A percentile compares a stretch with the other conserved stretches of the same genome.
Evolutionary conservation across 2,113 vertebrate genomes (phyloP).

Genomic region (Pedetes capensis): DNA sequence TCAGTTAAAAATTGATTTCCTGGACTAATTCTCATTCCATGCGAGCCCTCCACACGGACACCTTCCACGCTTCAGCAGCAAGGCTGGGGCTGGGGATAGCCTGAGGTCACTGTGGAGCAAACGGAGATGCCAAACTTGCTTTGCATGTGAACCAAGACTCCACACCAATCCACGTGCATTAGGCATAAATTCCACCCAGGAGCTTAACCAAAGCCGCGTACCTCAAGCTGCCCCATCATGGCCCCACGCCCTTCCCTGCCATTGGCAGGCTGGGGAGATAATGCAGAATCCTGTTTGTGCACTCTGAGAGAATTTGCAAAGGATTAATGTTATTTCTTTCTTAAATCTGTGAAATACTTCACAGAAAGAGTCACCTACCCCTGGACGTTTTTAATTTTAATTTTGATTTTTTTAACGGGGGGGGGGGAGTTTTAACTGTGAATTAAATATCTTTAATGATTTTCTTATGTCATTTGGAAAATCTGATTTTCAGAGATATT

Average conservation of each 20-base stretch:
- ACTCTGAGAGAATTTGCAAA: not conserved
- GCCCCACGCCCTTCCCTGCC: accelerated
- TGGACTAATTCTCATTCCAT: accelerated
- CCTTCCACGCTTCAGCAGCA: accelerated
- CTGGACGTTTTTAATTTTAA: not conserved
- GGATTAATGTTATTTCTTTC: no score
- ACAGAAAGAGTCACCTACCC: accelerated
- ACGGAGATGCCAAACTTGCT: accelerated
- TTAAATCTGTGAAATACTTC: not conserved
- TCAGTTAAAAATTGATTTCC: not conserved
- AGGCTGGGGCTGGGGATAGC: not conserved
- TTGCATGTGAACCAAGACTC: not conserved
- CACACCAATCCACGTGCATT: not conserved
- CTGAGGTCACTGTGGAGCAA: not conserved
- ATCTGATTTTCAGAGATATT: not conserved
- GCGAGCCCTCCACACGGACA: accelerated
- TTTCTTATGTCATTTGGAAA: not conserved
- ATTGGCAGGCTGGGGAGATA: accelerated
- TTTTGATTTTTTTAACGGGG: not conserved
- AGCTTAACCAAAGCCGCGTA: not conserved
- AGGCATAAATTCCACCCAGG: no score
- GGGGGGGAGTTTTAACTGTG: no score
- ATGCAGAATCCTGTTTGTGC: accelerated
- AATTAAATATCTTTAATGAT: not conserved
- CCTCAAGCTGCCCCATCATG: not conserved